phyloP scores from a whole-genome alignment of 2,113 vertebrate species.

The Rafetus swinhoei region DNA sequence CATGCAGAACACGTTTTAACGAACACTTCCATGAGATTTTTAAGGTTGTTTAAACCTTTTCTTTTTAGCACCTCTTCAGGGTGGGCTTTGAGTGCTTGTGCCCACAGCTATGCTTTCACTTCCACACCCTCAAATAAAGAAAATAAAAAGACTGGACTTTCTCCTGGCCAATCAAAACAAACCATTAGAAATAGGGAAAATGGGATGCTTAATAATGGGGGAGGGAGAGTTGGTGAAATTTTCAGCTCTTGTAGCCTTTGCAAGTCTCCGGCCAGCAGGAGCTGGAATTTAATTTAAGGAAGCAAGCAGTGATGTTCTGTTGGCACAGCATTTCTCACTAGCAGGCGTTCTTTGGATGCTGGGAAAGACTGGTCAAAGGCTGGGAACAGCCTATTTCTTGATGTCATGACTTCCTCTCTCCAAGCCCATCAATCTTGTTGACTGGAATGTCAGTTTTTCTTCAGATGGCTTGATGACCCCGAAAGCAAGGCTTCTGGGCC shows the following conservation, averaged over 20 bases:
- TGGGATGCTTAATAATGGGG: background rate
- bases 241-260: background rate
- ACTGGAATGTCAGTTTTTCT: background rate
- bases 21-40: background rate
- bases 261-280: background rate
- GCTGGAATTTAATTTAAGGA: background rate
- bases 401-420: background rate
- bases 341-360: rapidly evolving
- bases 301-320: background rate
- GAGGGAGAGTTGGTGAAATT: background rate
- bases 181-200: background rate
- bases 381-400: background rate
- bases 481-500: background rate
- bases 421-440: background rate
- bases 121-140: background rate
- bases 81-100: background rate
- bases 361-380: background rate
- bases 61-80: background rate
- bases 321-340: background rate
- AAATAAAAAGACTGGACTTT: background rate
- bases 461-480: background rate
- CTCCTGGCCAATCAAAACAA: background rate
- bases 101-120: background rate
- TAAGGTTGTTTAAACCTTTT: background rate
- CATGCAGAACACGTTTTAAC: background rate